A percentile compares a stretch with the other conserved stretches of the same genome.
Evolutionary conservation across 1,140 invertebrate genomes (phyloP).

Genomic region (Drosophila nigromelanica): DNA sequence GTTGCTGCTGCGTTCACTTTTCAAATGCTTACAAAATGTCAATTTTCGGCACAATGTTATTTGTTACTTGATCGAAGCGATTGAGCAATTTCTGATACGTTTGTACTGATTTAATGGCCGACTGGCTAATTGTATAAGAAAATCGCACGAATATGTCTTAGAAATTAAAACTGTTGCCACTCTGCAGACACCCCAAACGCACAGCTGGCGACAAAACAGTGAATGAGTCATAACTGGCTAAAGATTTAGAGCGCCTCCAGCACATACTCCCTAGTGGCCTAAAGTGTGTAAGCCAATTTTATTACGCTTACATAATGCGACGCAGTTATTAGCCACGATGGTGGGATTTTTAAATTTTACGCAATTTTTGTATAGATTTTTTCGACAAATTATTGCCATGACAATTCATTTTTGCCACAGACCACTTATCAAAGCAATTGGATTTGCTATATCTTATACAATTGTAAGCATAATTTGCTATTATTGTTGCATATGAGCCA

Average conservation of each 20-base stretch:
- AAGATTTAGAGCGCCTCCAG: conserved; percentile 9
- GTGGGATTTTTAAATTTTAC: conserved; percentile 24
- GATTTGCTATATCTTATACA: conserved; percentile 58
- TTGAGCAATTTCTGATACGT: conserved; percentile 71
- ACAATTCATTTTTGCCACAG: conserved; percentile 46
- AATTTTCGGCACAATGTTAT: conserved; percentile 76
- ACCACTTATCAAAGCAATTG: conserved; percentile 58
- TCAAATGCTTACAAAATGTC: conserved; percentile 70
- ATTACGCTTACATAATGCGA: conserved; percentile 25
- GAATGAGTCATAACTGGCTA: conserved; percentile 46
- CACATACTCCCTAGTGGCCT: conserved; percentile 8
- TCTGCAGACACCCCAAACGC: conserved; percentile 61
- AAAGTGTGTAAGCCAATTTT: conserved; percentile 18
- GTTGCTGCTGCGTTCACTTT: conserved; percentile 72
- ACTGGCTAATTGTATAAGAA: conserved; percentile 60
- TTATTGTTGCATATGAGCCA: conserved; percentile 50
- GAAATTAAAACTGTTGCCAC: conserved; percentile 28
- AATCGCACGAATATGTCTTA: conserved; percentile 29
- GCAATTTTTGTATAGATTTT: conserved; percentile 26
- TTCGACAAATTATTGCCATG: conserved; percentile 47
- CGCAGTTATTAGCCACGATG: conserved; percentile 8
- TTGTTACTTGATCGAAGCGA: conserved; percentile 72
- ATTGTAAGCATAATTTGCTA: conserved; percentile 60
- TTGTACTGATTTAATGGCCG: conserved; percentile 54
- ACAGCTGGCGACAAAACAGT: conserved; percentile 54